Evolutionary conservation across 92 coral and sea anemone species (phyloP), one percentile per base, ranked within the genome.

Genomic region (Bergia sp.): DNA sequence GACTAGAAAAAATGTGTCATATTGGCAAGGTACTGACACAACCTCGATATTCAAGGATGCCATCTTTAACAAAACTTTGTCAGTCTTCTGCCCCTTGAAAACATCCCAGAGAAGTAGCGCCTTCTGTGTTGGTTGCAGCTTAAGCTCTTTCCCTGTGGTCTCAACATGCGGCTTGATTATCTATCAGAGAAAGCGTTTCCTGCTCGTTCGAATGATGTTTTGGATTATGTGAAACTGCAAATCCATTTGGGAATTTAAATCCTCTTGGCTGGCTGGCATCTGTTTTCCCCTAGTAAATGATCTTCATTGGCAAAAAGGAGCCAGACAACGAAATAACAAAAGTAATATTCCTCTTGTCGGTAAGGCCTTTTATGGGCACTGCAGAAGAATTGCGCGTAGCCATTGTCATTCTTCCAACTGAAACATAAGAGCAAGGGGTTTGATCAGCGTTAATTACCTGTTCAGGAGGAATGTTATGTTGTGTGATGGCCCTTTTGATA

Each of bases 321-420:
- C 92, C 94, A 39, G 87, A 79, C 69, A 92, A 86, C n/a, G 92
- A 73, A 58, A 89, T 77, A 71, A 81, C 81, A 67, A 92, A 89
- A 36, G 92, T 89, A 39, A 91, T 82, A 83, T 89, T 92, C 86
- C 91, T 29, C 29, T 29, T 29, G 29, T 29, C 29, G 29, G 29
- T 29, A 29, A 29, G 29, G 29, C 29, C 29, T 74, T 89, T 89
- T 39, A 89, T 72, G 36, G 91, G 91, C 61, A 91, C 91, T 75
- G 93, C 66, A 74, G 89, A 81, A 36, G 86, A 49, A 66, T 86
- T 81, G 69, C 92, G 86, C 40, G 91, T 42, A 43, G 94, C 89
- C 94, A 91, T 91, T 23, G 91, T 91, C 94, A 91, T 92, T 89
- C 82, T 89, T 76, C 90, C 88, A 73, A 92, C 88, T 20, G 94